Evolutionary conservation across 2,888 invertebrate genomes (phyloP).

Genomic region (Lithophane ornitopus): DNA sequence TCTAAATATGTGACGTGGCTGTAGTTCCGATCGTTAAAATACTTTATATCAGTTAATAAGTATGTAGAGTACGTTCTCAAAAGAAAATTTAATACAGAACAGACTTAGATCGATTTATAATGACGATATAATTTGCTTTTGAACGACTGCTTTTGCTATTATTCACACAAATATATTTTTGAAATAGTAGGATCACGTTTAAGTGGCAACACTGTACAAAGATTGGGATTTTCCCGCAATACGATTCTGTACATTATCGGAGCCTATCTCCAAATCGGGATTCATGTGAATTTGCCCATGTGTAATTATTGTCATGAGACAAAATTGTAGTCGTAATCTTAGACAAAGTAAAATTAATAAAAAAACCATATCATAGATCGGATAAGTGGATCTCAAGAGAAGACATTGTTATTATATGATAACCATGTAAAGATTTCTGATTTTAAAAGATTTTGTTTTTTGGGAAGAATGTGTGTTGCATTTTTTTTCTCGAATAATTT

Average conservation of each 20-base stretch:
- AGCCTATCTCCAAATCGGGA: neutral
- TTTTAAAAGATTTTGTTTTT: neutral
- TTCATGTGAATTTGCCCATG: neutral
- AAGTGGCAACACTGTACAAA: slow-evolving; percentile 21
- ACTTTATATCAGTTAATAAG: neutral
- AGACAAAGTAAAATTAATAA: too few species aligned
- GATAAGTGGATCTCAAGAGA: neutral
- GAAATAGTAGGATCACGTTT: slow-evolving; percentile 15
- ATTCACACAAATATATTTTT: neutral
- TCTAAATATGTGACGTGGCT: slow-evolving; percentile 20
- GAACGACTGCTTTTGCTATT: neutral
- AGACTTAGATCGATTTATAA: neutral
- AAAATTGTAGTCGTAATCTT: neutral
- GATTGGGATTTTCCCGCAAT: slow-evolving; percentile 23
- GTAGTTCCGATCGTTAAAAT: neutral
- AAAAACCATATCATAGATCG: neutral
- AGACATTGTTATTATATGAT: neutral
- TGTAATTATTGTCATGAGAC: neutral
- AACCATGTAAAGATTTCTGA: neutral
- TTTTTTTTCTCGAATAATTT: neutral
- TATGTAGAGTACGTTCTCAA: neutral
- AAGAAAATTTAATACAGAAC: neutral
- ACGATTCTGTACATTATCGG: neutral
- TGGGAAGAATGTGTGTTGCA: too few species aligned
- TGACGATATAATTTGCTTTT: neutral